A percentile compares a stretch with the other conserved stretches of the same genome.
Evolutionary conservation across 2,113 vertebrate genomes (phyloP).

Genomic region (Fregata magnificens): DNA sequence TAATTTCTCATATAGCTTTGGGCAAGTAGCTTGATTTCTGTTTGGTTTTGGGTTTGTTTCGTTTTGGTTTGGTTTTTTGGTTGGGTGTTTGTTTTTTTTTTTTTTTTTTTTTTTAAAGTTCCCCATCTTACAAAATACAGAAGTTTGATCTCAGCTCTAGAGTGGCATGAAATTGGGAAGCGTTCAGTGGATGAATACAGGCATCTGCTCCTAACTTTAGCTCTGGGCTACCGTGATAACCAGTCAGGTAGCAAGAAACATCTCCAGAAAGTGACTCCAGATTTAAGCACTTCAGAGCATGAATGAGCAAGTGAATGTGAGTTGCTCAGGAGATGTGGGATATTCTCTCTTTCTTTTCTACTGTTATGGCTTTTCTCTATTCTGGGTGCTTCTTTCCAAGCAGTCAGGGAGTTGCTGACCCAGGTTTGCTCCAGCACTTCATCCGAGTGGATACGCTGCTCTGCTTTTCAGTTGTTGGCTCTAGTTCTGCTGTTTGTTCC

Average conservation of each 20-base stretch:
- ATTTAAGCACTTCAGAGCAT: not conserved
- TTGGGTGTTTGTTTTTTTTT: too few species aligned
- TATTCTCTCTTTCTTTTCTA: not conserved
- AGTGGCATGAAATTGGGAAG: not conserved
- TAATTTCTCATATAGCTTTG: not conserved
- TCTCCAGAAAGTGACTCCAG: not conserved
- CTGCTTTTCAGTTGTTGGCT: not conserved
- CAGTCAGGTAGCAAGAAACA: not conserved
- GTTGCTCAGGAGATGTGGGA: not conserved
- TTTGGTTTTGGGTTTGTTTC: not conserved
- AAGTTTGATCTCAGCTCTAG: not conserved
- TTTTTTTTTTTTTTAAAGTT: not conserved
- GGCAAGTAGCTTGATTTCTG: not conserved
- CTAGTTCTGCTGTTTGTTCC: not conserved
- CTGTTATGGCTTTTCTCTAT: not conserved
- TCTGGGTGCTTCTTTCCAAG: not conserved
- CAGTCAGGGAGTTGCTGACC: not conserved
- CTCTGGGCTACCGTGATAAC: accelerated
- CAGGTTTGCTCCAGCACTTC: not conserved
- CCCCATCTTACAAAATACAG: not conserved
- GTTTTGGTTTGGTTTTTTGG: not conserved
- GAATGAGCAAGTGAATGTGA: not conserved
- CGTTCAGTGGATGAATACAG: not conserved
- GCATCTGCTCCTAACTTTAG: not conserved
- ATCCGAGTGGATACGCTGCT: not conserved